These are phyloP conservation scores for Psittacus erithacus DNA, from an alignment of 2,113 vertebrate species.

Conservation along the genomic window DNA sequence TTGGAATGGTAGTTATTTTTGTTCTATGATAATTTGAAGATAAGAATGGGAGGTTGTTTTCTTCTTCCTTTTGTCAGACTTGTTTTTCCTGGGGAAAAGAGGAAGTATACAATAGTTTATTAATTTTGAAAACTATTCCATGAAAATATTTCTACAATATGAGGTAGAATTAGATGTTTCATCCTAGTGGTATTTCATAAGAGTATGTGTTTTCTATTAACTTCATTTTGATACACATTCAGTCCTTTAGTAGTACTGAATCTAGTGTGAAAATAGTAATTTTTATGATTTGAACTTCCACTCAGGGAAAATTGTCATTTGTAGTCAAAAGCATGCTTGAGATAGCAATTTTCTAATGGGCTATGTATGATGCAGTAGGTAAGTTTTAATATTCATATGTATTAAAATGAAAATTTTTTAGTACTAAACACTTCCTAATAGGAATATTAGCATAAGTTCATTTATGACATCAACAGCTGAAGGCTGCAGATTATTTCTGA, in stretches of 20 bases:
- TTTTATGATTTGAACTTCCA: slow-evolving; percentile 18
- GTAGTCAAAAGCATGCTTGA: background rate
- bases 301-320: background rate
- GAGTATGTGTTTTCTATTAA: background rate
- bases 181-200: background rate
- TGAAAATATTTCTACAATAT: background rate
- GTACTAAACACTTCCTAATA: background rate
- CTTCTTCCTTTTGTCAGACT: background rate
- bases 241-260: background rate
- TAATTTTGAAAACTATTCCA: background rate
- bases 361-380: background rate
- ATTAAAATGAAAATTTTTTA: background rate
- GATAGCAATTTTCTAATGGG: background rate
- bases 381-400: background rate
- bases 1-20: background rate
- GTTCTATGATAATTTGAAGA: background rate
- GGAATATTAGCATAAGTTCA: background rate
- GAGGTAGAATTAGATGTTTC: background rate
- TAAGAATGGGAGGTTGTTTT: background rate
- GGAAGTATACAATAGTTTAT: background rate
- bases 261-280: background rate
- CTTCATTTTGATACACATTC: background rate
- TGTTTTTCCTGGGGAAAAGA: background rate
- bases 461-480: background rate
- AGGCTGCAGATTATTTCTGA: background rate